These are phyloP conservation scores for Pyrrhia umbra DNA, from an alignment of 2,888 invertebrate species.

Conservation along the genomic window DNA sequence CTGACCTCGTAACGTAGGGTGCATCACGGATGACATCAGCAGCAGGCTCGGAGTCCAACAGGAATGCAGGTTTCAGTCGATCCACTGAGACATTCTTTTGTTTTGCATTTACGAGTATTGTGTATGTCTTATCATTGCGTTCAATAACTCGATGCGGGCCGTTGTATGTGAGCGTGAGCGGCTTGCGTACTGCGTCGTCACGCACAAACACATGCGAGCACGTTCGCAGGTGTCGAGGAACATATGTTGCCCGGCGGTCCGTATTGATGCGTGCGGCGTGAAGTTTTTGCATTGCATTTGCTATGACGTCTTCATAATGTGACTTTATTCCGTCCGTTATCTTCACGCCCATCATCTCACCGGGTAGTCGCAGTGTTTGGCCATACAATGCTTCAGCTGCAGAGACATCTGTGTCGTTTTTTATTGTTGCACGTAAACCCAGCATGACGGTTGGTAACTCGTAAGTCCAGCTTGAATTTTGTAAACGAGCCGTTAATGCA, in stretches of 20 bases:
- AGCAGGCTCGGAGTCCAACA: background rate
- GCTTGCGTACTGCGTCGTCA: background rate
- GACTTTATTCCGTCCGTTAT: background rate
- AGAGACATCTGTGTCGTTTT: background rate
- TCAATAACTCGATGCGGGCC: background rate
- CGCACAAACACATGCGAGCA: background rate
- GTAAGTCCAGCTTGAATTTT: too few relatives aligned
- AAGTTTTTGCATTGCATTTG: background rate
- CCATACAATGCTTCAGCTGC: background rate
- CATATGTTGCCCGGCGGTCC: background rate
- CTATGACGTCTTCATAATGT: background rate
- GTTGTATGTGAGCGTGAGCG: background rate
- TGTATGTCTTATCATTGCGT: background rate
- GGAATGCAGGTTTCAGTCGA: conserved; percentile 2
- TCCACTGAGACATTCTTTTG: background rate
- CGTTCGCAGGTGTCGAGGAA: background rate
- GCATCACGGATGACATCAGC: background rate
- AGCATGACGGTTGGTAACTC: background rate
- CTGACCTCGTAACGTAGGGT: background rate
- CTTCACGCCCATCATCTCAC: background rate
- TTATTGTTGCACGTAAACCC: background rate
- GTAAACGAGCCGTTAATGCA: background rate
- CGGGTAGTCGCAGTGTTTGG: background rate
- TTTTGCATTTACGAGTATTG: background rate
- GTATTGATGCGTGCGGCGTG: background rate